These are phyloP conservation scores for Coregonus sp. DNA, from an alignment of 2,797 vertebrate species.

Conservation along the genomic window DNA sequence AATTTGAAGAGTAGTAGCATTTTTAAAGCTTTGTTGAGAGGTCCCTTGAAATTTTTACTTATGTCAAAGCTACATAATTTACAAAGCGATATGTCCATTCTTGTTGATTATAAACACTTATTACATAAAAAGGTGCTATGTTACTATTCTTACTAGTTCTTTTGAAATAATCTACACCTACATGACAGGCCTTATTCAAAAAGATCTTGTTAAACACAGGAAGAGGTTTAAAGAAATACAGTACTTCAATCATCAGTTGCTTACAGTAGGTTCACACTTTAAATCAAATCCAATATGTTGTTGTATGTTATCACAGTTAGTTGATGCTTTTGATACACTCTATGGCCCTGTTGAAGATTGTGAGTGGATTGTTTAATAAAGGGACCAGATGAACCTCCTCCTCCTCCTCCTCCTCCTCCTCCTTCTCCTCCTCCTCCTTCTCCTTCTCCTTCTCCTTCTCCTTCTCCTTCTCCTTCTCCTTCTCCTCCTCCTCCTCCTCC, in stretches of 20 bases:
- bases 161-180: too few species aligned
- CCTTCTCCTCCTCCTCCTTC: background rate
- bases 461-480: constrained; percentile 75
- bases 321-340: constrained; percentile 46
- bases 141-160: too few species aligned
- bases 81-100: too few species aligned
- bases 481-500: constrained; percentile 91
- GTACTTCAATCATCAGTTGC: too few species aligned
- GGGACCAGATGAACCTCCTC: constrained; percentile 32
- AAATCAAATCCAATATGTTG: too few species aligned
- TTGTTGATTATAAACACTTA: too few species aligned
- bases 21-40: background rate
- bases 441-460: background rate
- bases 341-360: background rate
- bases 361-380: constrained; percentile 39
- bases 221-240: constrained; percentile 18
- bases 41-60: background rate
- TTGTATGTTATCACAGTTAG: background rate
- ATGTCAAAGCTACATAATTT: background rate
- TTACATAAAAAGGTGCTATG: too few species aligned
- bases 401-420: background rate
- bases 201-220: constrained; percentile 7
- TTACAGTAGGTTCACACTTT: background rate
- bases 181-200: background rate
- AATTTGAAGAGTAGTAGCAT: background rate